Base-by-base conservation (phyloP, 2,113 vertebrate genomes). In the Turdus rufiventris region DNA sequence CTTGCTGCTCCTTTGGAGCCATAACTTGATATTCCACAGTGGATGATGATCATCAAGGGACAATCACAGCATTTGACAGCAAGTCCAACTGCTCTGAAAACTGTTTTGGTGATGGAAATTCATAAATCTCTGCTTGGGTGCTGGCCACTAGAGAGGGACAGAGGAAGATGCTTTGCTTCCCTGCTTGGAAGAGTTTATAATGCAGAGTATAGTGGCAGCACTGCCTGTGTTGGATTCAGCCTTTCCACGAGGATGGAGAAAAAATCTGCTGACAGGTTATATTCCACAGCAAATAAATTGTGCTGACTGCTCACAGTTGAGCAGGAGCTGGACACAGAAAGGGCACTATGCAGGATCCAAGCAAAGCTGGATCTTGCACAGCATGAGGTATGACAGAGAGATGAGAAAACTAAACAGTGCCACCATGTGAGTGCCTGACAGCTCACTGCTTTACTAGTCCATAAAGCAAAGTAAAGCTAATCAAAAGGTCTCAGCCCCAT, bases 331-430 rank as follows among this genome's bases (percentile, higher is more conserved):
- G 54, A 50, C 38, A 48, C 34, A 21, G 31, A 63, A 83, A 88
- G 51, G 36, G 29, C 33, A 10, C 70, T 11, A 36, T 47, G 34
- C 18, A 73, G 73, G 58, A 73, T 74, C 28, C 15, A 36, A 73
- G 47, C 12, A 28, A 7, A 61, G 66, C 61, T 65, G 58, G 48
- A 48, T 62, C 48, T 76, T 28, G 34, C 48, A 54, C 48, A 54
- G 23, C 29, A 43, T 0, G 2, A 74, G 21, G 31, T 25, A 33
- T 21, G n/a, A 62, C 0, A 0, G 38, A 85, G 23, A 48, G 17
- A 67, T 51, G 57, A 77, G 36, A 51, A 83, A 62, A 68, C 5
- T 34, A 20, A 82, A 58, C 4, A n/a, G 14, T 20, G 17, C 2
- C 29, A 72, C 19, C 48, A 33, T 1, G 0, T 8, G 61, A 40